A percentile compares a stretch with the other conserved stretches of the same genome.
These are phyloP conservation scores for Heteractis magnifica DNA, from an alignment of 92 coral and sea anemone genomes.

Conservation along the genomic window DNA sequence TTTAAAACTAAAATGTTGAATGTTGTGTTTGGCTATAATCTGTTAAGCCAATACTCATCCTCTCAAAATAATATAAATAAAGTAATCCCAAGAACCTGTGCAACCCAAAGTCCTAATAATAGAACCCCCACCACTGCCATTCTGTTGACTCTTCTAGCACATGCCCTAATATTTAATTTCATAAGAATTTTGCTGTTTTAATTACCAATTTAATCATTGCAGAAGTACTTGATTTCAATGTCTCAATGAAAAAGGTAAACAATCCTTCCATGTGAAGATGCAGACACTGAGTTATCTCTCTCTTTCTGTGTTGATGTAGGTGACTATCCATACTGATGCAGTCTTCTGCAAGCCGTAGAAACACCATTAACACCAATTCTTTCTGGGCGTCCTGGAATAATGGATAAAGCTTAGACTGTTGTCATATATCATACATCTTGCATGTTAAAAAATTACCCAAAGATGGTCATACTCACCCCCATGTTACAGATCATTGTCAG, in stretches of 20 bases:
- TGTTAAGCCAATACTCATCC: too few relatives aligned
- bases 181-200: not conserved
- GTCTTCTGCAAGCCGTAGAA: conserved; percentile 89
- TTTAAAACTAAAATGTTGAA: too few relatives aligned
- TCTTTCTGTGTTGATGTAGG: conserved; percentile 65
- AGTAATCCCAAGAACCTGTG: too few relatives aligned
- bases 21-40: too few relatives aligned
- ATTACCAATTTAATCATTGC: conserved; percentile 67
- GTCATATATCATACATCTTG: not conserved
- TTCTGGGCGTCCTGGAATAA: conserved; percentile 66
- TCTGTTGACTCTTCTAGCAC: too few relatives aligned
- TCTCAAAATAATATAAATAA: not conserved
- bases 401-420: not conserved
- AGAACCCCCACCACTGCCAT: too few relatives aligned
- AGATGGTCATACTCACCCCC: conserved; percentile 64
- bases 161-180: too few relatives aligned
- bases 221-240: conserved; percentile 53
- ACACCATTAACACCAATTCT: conserved; percentile 76
- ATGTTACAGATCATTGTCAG: conserved; percentile 62
- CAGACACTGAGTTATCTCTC: conserved; percentile 74
- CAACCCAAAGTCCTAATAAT: too few relatives aligned
- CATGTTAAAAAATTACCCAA: too few relatives aligned
- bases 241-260: conserved; percentile 77
- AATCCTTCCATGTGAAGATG: conserved; percentile 64
- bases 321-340: conserved; percentile 74